Conservation (phyloP, 2,888 invertebrate genomes). For the Trissolcus brochymenae region DNA sequence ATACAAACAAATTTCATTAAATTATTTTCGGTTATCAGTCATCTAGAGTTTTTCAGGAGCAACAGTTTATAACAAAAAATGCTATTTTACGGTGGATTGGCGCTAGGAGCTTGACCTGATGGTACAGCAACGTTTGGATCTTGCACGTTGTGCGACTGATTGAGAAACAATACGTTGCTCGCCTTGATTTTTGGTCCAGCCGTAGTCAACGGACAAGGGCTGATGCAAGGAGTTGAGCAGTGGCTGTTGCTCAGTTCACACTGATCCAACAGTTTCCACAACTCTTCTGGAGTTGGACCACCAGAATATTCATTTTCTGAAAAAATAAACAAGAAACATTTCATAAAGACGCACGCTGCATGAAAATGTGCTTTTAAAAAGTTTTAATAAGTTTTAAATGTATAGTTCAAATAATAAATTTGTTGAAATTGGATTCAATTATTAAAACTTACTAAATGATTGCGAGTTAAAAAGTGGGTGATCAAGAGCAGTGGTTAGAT, state of each 20-base stretch:
- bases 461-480: slow-evolving; percentile 78
- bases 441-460: slow-evolving; percentile 57
- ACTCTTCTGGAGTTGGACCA: slow-evolving; percentile 94
- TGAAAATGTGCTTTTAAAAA: too few species aligned
- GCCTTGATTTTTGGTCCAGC: slow-evolving; percentile 78
- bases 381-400: not conserved
- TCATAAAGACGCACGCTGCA: too few species aligned
- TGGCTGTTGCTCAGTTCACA: slow-evolving; percentile 92
- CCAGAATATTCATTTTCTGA: slow-evolving; percentile 81
- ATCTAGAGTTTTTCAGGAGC: too few species aligned
- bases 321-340: too few species aligned
- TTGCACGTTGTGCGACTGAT: slow-evolving; percentile 77
- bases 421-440: not conserved
- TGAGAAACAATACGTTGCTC: slow-evolving; percentile 81
- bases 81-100: slow-evolving; percentile 26
- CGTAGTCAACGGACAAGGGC: slow-evolving; percentile 81
- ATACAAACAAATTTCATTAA: too few species aligned
- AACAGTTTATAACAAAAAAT: not conserved
- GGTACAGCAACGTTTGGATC: slow-evolving; percentile 58
- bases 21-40: too few species aligned
- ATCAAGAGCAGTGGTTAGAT: slow-evolving; percentile 95
- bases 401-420: not conserved
- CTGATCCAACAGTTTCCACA: slow-evolving; percentile 93
- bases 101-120: slow-evolving; percentile 65
- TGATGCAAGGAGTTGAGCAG: slow-evolving; percentile 87